Conservation (phyloP, 1,140 invertebrate genomes). For the Drosophila funebris region DNA sequence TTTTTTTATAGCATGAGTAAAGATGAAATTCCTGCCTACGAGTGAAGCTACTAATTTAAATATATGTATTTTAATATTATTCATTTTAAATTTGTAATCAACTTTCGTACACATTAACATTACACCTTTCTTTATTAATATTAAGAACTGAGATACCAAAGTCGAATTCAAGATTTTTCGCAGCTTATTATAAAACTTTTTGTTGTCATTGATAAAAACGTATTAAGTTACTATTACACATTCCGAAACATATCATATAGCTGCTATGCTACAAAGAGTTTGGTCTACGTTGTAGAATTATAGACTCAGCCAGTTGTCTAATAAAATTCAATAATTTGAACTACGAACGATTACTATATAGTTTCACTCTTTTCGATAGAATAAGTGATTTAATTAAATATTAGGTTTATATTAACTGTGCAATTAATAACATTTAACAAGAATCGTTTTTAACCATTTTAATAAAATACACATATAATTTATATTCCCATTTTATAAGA, state of each 20-base stretch:
- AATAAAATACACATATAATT: constrained; percentile 1
- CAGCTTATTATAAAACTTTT: background rate
- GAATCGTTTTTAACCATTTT: background rate
- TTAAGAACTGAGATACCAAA: background rate
- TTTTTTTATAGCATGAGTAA: no score
- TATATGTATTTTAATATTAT: no score
- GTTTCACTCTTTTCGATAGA: background rate
- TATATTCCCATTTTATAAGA: background rate
- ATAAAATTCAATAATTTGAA: no score
- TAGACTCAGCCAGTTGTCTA: background rate
- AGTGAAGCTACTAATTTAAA: no score
- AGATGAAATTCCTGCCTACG: no score
- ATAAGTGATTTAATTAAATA: background rate
- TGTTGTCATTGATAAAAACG: background rate
- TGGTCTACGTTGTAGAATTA: background rate
- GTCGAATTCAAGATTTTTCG: background rate
- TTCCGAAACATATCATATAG: constrained; percentile 40
- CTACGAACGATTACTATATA: background rate
- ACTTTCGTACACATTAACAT: background rate
- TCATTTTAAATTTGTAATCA: background rate
- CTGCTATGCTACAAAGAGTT: constrained; percentile 24
- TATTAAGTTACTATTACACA: constrained; percentile 3
- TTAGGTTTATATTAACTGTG: constrained; percentile 11
- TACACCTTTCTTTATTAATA: no score
- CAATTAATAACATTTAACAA: constrained; percentile 12